Evolutionary conservation across 1,140 invertebrate genomes (phyloP), one percentile per base, ranked within the genome.

Genomic region (Nasonia giraulti): DNA sequence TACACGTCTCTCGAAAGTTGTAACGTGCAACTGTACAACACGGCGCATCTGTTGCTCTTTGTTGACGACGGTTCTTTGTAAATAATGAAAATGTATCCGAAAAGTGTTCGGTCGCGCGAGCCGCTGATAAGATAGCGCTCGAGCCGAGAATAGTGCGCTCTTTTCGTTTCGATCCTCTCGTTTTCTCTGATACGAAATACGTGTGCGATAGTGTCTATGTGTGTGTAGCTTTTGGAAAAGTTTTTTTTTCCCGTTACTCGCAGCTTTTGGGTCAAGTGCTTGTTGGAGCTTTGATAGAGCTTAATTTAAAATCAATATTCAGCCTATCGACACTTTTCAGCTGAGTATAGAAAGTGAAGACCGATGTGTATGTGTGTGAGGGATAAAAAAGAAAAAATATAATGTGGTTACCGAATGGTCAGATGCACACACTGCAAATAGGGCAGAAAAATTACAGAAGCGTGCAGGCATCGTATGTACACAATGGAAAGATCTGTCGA

Each of bases 391-490:
- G 66, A n/a, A n/a, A 23, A 3, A 23, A 3, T 73, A 8, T 78
- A 78, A 84, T 69, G 81, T 33, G 68, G 47, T 78, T 74, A 80
- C n/a, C 23, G 20, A 66, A 84, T 75, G 69, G 69, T 81, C 81
- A 69, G 68, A 37, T 68, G 55, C 33, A 76, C 78, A 31, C 50
- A 50, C 55, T 27, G 50, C 73, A 85, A 85, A 77, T 78, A 62
- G 79, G 37, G 66, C 66, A 78, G 69, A 82, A 85, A 73, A 83
- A 62, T 79, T 71, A 79, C n/a, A 79, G 80, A 82, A 12, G 66
- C 27, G 47, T 68, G 33, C n/a, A 79, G 6, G 44, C 7, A 81
- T 76, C 68, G 37, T 27, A 27, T 47, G 50, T 47, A 40, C 73
- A 71, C 31, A 79, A 82, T 44, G 11, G 47, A 75, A 82, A 84